Base-by-base conservation (phyloP, 2,113 vertebrate species). In the Glaucidium brasilianum region DNA sequence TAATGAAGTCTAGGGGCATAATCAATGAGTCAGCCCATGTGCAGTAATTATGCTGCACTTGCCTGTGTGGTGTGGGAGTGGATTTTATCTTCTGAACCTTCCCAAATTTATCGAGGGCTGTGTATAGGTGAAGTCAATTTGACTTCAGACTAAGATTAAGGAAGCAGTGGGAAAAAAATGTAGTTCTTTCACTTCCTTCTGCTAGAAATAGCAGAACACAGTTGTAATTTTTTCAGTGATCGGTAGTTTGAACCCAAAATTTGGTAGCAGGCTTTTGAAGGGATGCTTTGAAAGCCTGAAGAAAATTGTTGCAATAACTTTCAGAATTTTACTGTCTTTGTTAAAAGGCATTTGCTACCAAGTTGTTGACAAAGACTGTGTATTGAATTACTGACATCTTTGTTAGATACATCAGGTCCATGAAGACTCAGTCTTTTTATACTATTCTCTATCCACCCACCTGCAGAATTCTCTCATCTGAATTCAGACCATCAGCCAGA, bases 371-470 rank as follows among this genome's bases (percentile, higher is more conserved):
- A 49, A 88, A 75, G 9, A 85, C 7, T 19, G 11, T 50, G 2
- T 59, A 47, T 15, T 79, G 39, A 90, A 68, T 78, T 85, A 21
- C 9, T 41, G 47, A 77, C 32, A 2, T 82, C 23, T 83, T 47
- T 52, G 5, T 77, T 59, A 73, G 18, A 4, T 68, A 4, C 6
- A n/a, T 69, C 20, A 25, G 16, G 27, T 67, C 29, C 3, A 1
- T 50, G 12, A 29, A 64, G 37, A 55, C 22, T 58, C 11, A 12
- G 14, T 21, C 20, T 49, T 56, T 60, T 82, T 64, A 66, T 66
- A 9, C 22, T 2, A 0, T 81, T 77, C 21, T 75, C 5, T 73
- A 0, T 64, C 47, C 15, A 3, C 41, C 5, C 16, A 13, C 56
- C 22, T 71, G 16, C 82, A 75, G 56, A 71, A 53, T 39, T 6